Percentiles rank a stretch among this genome's conserved stretches.
Conservation (phyloP, 2,113 vertebrate genomes). For the Raphicerus campestris region DNA sequence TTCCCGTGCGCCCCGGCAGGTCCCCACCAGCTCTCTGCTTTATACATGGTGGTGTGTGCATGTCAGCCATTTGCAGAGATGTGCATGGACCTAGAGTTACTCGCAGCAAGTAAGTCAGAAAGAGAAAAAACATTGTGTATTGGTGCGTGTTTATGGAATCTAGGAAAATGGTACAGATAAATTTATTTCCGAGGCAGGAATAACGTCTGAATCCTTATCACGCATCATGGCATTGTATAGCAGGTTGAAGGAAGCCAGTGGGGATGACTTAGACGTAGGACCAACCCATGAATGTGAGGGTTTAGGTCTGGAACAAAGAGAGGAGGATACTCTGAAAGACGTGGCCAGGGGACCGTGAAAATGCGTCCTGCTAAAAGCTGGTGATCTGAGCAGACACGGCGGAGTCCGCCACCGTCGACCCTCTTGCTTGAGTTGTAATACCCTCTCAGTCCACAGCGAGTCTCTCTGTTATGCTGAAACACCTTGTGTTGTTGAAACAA, state of each 20-base stretch:
- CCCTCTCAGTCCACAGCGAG: neutral
- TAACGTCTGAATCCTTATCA: neutral
- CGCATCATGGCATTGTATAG: accelerated
- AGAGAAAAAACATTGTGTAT: neutral
- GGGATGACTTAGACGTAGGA: neutral
- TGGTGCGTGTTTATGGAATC: neutral
- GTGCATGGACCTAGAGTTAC: neutral
- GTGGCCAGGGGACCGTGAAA: neutral
- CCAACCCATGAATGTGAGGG: accelerated
- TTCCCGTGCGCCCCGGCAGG: accelerated
- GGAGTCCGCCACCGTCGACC: accelerated
- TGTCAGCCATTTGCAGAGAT: neutral
- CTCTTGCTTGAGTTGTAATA: neutral
- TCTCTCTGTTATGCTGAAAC: neutral
- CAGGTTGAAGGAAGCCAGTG: neutral
- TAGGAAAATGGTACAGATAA: neutral
- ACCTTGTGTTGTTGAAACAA: neutral
- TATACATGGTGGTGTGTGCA: neutral
- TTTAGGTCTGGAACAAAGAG: neutral
- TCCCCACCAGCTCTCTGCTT: neutral
- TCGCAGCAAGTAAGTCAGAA: neutral
- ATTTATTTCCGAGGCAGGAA: neutral
- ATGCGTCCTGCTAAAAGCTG: neutral
- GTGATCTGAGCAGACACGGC: accelerated
- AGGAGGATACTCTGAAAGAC: neutral